Conservation (phyloP, 2,888 invertebrate species). For the Trichogramma evanescens region DNA sequence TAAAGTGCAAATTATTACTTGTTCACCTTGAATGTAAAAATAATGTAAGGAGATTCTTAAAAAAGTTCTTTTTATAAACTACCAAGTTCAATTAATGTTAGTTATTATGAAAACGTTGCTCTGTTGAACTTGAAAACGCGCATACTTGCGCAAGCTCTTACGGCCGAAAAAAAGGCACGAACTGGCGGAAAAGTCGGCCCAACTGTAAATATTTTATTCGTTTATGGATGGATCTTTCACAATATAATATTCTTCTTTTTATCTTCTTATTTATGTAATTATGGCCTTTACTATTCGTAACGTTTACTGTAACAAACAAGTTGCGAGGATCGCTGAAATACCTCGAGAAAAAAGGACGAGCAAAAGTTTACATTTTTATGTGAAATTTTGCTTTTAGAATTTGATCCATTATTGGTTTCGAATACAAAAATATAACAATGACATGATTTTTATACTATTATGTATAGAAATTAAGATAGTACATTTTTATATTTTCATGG, state of each 20-base stretch:
- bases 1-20: background rate
- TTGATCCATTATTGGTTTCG: conserved; percentile 22
- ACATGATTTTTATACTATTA: too few relatives aligned
- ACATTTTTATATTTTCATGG: too few relatives aligned
- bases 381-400: background rate
- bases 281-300: conserved; percentile 9
- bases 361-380: background rate
- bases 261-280: conserved; percentile 13
- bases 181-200: conserved; percentile 49
- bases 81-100: too few relatives aligned
- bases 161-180: conserved; percentile 48
- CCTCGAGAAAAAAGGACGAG: conserved; percentile 21
- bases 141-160: conserved; percentile 32
- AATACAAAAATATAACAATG: too few relatives aligned
- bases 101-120: background rate
- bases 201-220: conserved; percentile 41
- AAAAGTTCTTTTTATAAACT: too few relatives aligned
- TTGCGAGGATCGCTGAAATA: conserved; percentile 23
- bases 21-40: background rate
- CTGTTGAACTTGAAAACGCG: conserved; percentile 7
- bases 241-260: conserved; percentile 41
- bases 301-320: conserved; percentile 26
- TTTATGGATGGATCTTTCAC: conserved; percentile 48
- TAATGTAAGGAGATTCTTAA: too few relatives aligned
- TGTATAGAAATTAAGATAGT: too few relatives aligned